Evolutionary conservation across 2,797 vertebrate genomes (phyloP), one percentile per base, ranked within the genome.

Genomic region (Eulemur rubriventer): DNA sequence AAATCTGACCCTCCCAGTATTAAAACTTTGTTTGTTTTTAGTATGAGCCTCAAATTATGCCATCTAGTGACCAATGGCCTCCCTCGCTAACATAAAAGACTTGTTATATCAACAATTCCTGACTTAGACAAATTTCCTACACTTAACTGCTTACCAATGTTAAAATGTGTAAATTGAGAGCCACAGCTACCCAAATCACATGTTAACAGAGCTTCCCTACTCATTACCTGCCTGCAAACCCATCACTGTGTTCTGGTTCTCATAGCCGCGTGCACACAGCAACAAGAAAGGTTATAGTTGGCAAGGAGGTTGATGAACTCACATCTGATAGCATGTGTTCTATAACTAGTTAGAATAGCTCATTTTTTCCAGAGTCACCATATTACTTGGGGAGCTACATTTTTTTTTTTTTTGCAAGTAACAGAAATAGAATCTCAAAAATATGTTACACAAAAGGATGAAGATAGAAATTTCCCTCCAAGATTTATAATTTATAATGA

Each of bases 401-500:
- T 30, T 14, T 7, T 52, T 20, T 70, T 59, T 89, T 89, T 33
- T 63, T 72, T 70, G 20, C 26, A 82, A 86, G 28, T 78, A 92
- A 57, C n/a, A 46, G n/a, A 95, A 89, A 85, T 76, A 61, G 48
- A 95, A 85, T 81, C 41, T 84, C 61, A 55, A 92, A 92, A 65
- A 55, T 35, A n/a, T 4, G 13, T 76, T 75, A 92, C 38, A n/a
- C 81, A 52, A 75, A 80, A 85, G 30, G 76, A 30, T 33, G 2
- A 88, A 70, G 84, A 73, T 46, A 43, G 72, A 96, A 90, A 52
- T 93, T 93, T 93, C 57, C 76, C 76, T 96, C 17, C 48, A 84
- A 90, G 80, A 91, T 93, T 96, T 94, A 72, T 43, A 43, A 91
- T 93, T 96, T 94, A 70, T 41, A 41, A 5, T 43, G 55, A 93